Evolutionary conservation across 2,113 vertebrate genomes (phyloP).

Genomic region (Pogona vitticeps): DNA sequence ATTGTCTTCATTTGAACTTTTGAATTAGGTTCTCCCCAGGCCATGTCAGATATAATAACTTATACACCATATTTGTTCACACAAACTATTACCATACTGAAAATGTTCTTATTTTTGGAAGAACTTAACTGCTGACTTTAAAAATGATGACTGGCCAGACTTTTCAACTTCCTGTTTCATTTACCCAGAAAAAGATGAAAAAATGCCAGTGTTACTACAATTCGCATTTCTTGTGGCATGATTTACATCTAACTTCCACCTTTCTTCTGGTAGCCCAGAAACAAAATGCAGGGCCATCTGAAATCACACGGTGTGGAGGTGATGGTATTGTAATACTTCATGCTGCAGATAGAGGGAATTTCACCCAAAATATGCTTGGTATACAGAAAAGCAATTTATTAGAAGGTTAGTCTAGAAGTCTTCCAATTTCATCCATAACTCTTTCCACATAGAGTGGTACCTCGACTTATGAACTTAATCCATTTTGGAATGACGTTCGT

Average conservation of each 20-base stretch:
- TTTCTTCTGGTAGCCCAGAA: not conserved
- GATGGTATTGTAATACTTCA: not conserved
- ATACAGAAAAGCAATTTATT: no score
- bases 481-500: no score
- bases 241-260: not conserved
- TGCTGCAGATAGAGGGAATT: no score
- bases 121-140: not conserved
- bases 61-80: not conserved
- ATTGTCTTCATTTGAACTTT: not conserved
- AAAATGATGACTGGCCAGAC: not conserved
- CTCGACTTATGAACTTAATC: no score
- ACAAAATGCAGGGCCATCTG: no score
- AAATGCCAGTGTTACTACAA: not conserved
- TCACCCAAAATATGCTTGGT: no score
- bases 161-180: conserved; percentile 5
- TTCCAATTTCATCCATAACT: no score
- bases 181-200: no score
- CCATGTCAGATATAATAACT: not conserved
- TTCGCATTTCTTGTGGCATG: not conserved
- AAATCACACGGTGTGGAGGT: not conserved
- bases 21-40: not conserved
- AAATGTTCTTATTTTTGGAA: not conserved
- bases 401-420: no score
- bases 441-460: no score
- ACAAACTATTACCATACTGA: not conserved